Conservation (phyloP, 2,797 vertebrate genomes). For the Buphagus erythrorhynchus region DNA sequence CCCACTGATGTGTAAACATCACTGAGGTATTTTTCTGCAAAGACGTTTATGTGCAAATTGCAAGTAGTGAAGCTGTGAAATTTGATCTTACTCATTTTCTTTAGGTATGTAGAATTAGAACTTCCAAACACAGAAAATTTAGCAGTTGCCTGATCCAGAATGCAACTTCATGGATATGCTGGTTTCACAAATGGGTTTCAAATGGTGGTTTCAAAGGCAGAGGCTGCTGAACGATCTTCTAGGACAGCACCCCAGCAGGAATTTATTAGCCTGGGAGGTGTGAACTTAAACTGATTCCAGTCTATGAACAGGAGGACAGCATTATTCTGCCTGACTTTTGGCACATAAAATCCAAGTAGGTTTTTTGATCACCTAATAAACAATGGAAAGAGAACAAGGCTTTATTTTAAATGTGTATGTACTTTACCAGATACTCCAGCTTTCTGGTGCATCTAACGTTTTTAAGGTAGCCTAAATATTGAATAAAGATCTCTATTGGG, state of each 20-base stretch:
- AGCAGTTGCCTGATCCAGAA: background rate
- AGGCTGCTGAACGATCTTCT: background rate
- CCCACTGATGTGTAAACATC: background rate
- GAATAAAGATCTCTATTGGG: background rate
- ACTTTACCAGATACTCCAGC: background rate
- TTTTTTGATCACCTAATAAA: background rate
- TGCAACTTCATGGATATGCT: background rate
- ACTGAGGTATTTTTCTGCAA: background rate
- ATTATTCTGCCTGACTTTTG: constrained; percentile 14
- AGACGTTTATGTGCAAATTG: background rate
- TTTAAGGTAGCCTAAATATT: background rate
- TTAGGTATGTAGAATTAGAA: background rate
- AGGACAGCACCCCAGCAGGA: background rate
- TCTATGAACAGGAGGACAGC: background rate
- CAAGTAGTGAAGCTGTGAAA: background rate
- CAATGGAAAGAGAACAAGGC: background rate
- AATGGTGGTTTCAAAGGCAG: background rate
- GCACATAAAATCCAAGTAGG: background rate
- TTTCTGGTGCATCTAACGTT: background rate
- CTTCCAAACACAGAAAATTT: background rate
- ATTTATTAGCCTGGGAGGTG: background rate
- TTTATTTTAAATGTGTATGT: background rate
- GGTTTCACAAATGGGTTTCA: constrained; percentile 45
- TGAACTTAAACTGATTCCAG: background rate
- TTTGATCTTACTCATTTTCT: background rate